Evolutionary conservation across 1,140 invertebrate species (phyloP).

Genomic region (Pomacea maculata): DNA sequence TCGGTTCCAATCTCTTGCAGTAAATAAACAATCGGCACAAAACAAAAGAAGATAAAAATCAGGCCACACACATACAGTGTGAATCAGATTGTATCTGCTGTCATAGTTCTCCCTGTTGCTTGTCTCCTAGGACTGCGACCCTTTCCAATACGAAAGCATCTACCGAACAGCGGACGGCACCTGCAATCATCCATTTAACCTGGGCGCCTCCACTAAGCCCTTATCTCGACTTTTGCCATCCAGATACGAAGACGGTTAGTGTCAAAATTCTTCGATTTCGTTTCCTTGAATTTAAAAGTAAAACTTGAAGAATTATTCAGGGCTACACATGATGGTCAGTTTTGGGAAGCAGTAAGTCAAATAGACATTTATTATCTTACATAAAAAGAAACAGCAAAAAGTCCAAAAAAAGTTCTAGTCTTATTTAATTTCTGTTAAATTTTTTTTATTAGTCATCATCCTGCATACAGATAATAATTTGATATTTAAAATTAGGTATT

Average conservation of each 20-base stretch:
- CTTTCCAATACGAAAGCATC: conserved; percentile 4
- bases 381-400: too few relatives aligned
- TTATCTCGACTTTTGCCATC: conserved; percentile 2
- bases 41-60: too few relatives aligned
- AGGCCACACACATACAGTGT: too few relatives aligned
- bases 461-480: too few relatives aligned
- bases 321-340: background rate
- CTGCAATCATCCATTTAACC: conserved; percentile 18
- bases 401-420: too few relatives aligned
- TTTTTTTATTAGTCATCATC: too few relatives aligned
- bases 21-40: too few relatives aligned
- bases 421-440: too few relatives aligned
- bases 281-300: background rate
- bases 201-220: background rate
- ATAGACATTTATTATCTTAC: background rate
- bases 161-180: conserved; percentile 20
- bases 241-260: conserved; percentile 22
- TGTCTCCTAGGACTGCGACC: background rate
- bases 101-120: background rate
- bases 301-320: background rate
- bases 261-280: too few relatives aligned
- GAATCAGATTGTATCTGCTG: background rate
- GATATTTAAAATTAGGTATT: too few relatives aligned
- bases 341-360: background rate
- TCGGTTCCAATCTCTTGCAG: too few relatives aligned